These are phyloP conservation scores for Hydrotaea diabolus DNA, from an alignment of 2,888 invertebrate genomes.

Conservation along the genomic window DNA sequence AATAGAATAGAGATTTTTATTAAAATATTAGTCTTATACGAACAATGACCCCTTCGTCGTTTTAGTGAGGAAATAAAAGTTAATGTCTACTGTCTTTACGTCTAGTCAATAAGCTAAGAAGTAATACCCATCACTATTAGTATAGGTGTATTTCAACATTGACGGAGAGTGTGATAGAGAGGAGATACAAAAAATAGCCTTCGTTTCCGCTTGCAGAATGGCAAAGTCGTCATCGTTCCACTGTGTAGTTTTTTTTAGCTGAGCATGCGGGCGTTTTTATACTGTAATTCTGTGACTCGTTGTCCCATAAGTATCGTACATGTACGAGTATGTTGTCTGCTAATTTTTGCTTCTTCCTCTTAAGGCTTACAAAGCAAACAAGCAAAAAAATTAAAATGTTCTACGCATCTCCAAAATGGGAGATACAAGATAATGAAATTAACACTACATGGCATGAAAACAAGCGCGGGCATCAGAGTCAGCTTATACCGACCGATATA, in stretches of 20 bases:
- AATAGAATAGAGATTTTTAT: background rate
- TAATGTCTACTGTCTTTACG: background rate
- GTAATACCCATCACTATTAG: no score
- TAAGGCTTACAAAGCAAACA: background rate
- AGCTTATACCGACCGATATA: background rate
- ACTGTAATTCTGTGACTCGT: background rate
- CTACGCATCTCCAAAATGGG: conserved; percentile 45
- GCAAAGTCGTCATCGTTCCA: no score
- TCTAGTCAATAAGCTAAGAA: no score
- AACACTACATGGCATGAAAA: background rate
- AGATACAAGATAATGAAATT: conserved; percentile 11
- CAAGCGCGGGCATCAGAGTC: conserved; percentile 25
- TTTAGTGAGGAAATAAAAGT: background rate
- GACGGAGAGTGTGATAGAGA: background rate
- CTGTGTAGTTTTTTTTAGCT: no score
- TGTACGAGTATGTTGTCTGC: background rate
- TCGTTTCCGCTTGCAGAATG: background rate
- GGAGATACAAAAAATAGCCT: background rate
- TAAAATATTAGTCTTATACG: background rate
- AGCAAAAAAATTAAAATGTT: conserved; percentile 58
- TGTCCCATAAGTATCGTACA: background rate
- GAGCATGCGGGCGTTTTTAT: background rate
- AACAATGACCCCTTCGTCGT: background rate
- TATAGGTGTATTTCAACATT: no score
- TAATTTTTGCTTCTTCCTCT: background rate